Conservation (phyloP, 2,797 vertebrate genomes). For the Ispidina lecontei region DNA sequence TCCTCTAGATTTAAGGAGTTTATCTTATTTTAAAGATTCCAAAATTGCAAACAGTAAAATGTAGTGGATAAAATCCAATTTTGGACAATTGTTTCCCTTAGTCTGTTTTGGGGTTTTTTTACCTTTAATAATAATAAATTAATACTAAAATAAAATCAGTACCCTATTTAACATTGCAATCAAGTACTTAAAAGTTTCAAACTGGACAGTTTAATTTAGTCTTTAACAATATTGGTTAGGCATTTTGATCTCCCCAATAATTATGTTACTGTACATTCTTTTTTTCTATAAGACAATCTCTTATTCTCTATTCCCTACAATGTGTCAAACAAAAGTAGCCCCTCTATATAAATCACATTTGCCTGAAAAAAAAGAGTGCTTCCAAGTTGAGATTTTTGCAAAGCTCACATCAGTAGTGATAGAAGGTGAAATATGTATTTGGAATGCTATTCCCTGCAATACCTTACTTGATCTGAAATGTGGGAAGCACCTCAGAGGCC, state of each 20-base stretch:
- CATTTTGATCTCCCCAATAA: background rate
- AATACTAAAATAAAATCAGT: background rate
- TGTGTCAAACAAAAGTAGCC: background rate
- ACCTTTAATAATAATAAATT: background rate
- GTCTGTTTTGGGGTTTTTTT: background rate
- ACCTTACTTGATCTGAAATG: background rate
- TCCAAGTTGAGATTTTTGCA: background rate
- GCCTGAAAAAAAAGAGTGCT: background rate
- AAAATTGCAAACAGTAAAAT: background rate
- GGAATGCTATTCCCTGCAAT: background rate
- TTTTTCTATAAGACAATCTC: background rate
- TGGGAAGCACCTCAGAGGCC: background rate
- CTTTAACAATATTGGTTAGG: background rate
- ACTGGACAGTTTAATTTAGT: background rate
- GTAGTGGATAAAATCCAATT: background rate
- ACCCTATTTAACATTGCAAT: background rate
- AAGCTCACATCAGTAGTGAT: background rate
- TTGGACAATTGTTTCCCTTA: background rate
- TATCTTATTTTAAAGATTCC: background rate
- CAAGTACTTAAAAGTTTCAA: background rate
- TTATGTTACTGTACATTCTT: accelerated
- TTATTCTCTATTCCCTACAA: background rate
- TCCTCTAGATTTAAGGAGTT: background rate
- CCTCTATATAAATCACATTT: background rate
- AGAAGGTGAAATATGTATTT: background rate